Evolutionary conservation across 2,113 vertebrate species (phyloP).

Genomic region (Rhynchomys soricoides): DNA sequence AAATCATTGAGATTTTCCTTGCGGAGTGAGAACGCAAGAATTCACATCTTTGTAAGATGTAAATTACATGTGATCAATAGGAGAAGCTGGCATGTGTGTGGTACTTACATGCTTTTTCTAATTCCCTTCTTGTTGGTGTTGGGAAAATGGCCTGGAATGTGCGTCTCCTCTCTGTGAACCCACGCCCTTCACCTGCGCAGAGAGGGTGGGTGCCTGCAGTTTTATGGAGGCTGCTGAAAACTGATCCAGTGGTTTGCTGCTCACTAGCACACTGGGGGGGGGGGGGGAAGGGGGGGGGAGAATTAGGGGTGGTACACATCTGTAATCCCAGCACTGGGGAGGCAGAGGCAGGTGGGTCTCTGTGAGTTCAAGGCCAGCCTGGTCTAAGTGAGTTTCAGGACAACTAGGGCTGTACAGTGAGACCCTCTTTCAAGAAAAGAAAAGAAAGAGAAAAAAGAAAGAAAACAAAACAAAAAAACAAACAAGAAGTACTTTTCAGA

Average conservation of each 20-base stretch:
- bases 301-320: neutral
- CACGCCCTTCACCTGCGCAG: constrained; percentile 81
- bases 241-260: neutral
- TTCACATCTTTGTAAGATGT: constrained; percentile 96
- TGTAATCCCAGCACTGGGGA: neutral
- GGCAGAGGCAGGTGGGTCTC: neutral
- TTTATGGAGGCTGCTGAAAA: constrained; percentile 52
- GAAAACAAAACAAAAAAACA: neutral
- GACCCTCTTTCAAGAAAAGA: neutral
- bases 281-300: too few relatives aligned
- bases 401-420: neutral
- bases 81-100: constrained; percentile 88
- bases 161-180: constrained; percentile 77
- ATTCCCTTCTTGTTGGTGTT: constrained; percentile 87
- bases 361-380: neutral
- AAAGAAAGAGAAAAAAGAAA: too few relatives aligned
- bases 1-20: constrained; percentile 98
- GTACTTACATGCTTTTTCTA: constrained; percentile 87
- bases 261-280: too few relatives aligned
- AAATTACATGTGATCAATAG: constrained; percentile 99
- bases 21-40: constrained; percentile 95
- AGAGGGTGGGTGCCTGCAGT: constrained; percentile 50
- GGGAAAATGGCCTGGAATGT: constrained; percentile 83
- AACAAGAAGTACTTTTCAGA: neutral
- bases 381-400: neutral